phyloP scores from a whole-genome alignment of 2,113 vertebrate genomes.

The Porphyrio hochstetteri region DNA sequence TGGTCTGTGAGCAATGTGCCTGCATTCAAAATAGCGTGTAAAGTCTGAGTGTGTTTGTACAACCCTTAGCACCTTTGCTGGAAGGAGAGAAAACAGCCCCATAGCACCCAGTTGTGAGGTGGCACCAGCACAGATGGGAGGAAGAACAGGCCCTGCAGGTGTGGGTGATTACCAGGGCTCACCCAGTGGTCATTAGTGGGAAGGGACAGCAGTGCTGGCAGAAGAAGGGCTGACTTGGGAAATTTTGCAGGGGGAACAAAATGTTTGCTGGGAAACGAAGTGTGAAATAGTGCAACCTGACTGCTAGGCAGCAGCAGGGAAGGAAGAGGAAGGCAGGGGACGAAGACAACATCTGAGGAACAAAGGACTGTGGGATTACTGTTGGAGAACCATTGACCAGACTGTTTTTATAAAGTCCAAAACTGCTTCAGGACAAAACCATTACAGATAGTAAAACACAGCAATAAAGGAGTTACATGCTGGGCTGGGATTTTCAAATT shows the following conservation, averaged over 20 bases:
- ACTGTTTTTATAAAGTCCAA: not conserved
- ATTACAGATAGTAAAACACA: not conserved
- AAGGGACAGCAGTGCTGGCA: not conserved
- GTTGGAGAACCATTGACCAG: not conserved
- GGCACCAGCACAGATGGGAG: not conserved
- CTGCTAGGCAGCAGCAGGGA: not conserved
- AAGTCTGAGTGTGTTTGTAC: not conserved
- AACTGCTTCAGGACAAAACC: not conserved
- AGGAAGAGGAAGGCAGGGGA: not conserved
- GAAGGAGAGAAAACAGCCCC: not conserved
- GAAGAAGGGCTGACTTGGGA: not conserved
- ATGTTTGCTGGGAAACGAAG: not conserved
- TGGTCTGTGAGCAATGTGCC: not conserved
- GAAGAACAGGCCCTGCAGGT: not conserved
- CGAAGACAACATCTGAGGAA: not conserved
- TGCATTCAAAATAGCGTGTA: not conserved
- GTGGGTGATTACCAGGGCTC: not conserved
- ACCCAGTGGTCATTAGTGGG: accelerated
- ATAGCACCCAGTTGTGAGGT: not conserved
- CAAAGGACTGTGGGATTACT: not conserved
- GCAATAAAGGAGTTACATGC: not conserved
- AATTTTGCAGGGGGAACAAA: not conserved
- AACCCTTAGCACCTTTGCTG: not conserved
- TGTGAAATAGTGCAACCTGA: not conserved
- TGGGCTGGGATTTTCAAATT: not conserved